These are phyloP conservation scores for Cephus nigrinus DNA, from an alignment of 2,888 invertebrate genomes.

Conservation along the genomic window DNA sequence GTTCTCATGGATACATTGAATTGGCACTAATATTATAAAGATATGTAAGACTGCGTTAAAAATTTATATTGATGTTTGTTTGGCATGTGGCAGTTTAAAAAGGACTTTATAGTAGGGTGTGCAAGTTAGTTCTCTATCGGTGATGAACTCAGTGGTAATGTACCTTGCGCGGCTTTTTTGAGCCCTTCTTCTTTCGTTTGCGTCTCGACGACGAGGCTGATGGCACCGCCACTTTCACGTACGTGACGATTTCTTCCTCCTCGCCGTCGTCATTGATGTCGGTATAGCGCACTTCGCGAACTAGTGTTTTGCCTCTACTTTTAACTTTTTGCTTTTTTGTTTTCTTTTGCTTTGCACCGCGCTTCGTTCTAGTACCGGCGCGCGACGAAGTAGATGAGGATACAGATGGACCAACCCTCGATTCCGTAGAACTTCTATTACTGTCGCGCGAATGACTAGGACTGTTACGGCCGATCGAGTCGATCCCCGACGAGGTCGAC, in stretches of 20 bases:
- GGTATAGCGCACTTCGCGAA: conserved; percentile 57
- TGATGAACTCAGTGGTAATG: conserved; percentile 30
- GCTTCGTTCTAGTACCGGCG: conserved; percentile 31
- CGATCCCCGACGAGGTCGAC: conserved; percentile 64
- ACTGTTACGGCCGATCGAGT: conserved; percentile 59
- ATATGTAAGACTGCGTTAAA: background rate
- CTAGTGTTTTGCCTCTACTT: conserved; percentile 23
- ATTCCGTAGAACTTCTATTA: conserved; percentile 11
- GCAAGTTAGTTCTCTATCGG: background rate
- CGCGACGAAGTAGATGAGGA: conserved; percentile 25
- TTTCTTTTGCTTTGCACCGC: conserved; percentile 46
- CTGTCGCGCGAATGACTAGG: conserved; percentile 45
- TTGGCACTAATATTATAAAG: background rate
- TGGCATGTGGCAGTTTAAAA: background rate
- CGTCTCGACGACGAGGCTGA: conserved; percentile 22
- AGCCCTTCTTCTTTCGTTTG: conserved; percentile 56
- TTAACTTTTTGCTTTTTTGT: conserved; percentile 37
- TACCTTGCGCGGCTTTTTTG: conserved; percentile 70
- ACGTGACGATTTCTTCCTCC: conserved; percentile 56
- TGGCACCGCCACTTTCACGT: conserved; percentile 48
- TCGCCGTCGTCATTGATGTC: conserved; percentile 58
- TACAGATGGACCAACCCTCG: background rate
- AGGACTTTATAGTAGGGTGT: background rate
- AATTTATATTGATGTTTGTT: background rate
- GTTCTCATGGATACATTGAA: background rate